These are phyloP conservation scores for Palloptera scutellata DNA, from an alignment of 2,888 invertebrate species.

Conservation along the genomic window DNA sequence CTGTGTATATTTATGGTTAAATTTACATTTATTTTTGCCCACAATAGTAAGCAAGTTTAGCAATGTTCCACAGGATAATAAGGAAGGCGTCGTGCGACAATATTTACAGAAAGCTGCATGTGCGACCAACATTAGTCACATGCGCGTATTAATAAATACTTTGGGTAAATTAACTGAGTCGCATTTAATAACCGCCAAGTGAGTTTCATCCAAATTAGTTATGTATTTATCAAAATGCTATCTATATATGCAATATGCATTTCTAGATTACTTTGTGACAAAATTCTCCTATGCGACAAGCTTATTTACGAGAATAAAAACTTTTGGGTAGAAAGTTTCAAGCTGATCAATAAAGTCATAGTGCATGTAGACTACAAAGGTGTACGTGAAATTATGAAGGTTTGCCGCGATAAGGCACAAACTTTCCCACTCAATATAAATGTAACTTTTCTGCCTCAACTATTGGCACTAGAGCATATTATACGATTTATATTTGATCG, in stretches of 20 bases:
- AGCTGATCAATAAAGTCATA: slow-evolving; percentile 83
- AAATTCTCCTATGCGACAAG: slow-evolving; percentile 83
- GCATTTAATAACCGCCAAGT: slow-evolving; percentile 80
- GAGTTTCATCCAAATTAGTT: slow-evolving; percentile 37
- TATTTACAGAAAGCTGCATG: slow-evolving; percentile 78
- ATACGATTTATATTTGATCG: slow-evolving; percentile 91
- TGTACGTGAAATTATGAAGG: slow-evolving; percentile 91
- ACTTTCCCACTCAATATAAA: slow-evolving; percentile 81
- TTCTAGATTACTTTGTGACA: slow-evolving; percentile 83
- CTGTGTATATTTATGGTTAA: background rate
- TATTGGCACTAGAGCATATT: slow-evolving; percentile 82
- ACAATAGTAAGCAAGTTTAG: slow-evolving; percentile 69
- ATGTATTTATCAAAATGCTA: background rate
- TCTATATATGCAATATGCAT: background rate
- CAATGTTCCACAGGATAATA: slow-evolving; percentile 73
- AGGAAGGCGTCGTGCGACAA: slow-evolving; percentile 78
- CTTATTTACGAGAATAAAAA: slow-evolving; percentile 81
- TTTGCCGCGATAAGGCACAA: slow-evolving; percentile 88
- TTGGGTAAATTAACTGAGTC: slow-evolving; percentile 79
- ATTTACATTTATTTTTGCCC: background rate
- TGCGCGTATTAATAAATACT: slow-evolving; percentile 78
- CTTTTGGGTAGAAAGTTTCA: slow-evolving; percentile 91
- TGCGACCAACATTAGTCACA: slow-evolving; percentile 77
- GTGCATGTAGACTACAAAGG: slow-evolving; percentile 96
- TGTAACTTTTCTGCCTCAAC: slow-evolving; percentile 81